These are phyloP conservation scores for Cardinalis cardinalis DNA, from an alignment of 2,113 vertebrate species.

Conservation along the genomic window DNA sequence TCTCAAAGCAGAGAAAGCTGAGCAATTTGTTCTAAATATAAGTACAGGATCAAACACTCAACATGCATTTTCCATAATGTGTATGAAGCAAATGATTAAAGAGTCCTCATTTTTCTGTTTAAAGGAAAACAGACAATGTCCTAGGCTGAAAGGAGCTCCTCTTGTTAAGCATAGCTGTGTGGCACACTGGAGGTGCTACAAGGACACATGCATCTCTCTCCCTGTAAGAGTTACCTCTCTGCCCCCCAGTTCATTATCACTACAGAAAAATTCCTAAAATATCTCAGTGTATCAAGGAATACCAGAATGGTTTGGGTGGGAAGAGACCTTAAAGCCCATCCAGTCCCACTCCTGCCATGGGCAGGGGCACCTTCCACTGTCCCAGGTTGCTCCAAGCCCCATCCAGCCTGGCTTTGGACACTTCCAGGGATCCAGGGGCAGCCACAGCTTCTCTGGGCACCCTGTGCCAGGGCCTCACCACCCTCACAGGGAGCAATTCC, in stretches of 20 bases:
- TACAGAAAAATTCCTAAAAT: not conserved
- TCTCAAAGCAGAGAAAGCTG: not conserved
- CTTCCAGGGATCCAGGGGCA: not conserved
- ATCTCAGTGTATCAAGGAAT: not conserved
- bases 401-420: not conserved
- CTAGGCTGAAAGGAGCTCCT: not conserved
- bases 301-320: not conserved
- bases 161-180: not conserved
- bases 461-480: not conserved
- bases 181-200: not conserved
- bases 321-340: not conserved
- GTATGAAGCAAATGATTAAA: not conserved
- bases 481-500: fast-evolving
- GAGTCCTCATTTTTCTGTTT: not conserved
- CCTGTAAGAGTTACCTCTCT: not conserved
- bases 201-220: not conserved
- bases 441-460: not conserved
- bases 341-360: too few relatives aligned
- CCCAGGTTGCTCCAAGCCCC: fast-evolving
- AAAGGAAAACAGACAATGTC: not conserved
- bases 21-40: not conserved
- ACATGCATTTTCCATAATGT: not conserved
- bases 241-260: not conserved
- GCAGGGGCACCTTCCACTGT: not conserved
- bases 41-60: not conserved